phyloP scores from a whole-genome alignment of 2,888 invertebrate genomes.

The Microdon myrmicae region DNA sequence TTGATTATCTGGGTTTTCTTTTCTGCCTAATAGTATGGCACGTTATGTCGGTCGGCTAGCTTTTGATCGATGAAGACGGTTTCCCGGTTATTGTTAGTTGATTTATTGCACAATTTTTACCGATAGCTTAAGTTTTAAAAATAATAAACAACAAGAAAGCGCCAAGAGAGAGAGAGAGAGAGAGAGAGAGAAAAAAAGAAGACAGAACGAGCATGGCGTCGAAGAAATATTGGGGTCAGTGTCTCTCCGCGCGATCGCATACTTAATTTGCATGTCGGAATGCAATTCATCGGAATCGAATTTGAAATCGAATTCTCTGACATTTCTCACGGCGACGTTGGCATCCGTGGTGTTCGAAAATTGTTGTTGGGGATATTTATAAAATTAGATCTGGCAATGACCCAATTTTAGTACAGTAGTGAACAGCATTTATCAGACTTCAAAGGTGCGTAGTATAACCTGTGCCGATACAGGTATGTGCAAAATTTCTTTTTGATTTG shows the following conservation, averaged over 20 bases:
- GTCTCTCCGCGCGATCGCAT: constrained; percentile 47
- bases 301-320: constrained; percentile 38
- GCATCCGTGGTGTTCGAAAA: not conserved
- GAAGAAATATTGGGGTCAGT: constrained; percentile 52
- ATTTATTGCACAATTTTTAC: constrained; percentile 20
- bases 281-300: constrained; percentile 31
- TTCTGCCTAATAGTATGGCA: no score
- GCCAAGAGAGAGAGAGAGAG: not conserved
- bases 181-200: constrained; percentile 5
- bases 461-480: constrained; percentile 39
- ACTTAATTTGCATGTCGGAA: constrained; percentile 48
- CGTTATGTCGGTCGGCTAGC: no score
- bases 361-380: constrained; percentile 21
- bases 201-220: no score
- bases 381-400: constrained; percentile 52
- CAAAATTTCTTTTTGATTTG: constrained; percentile 37
- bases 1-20: constrained; percentile 40
- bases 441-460: no score
- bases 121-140: constrained; percentile 47
- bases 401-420: constrained; percentile 47
- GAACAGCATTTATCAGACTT: no score
- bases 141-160: constrained; percentile 35
- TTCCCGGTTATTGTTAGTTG: not conserved
- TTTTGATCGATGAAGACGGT: no score
- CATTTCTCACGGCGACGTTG: constrained; percentile 22